Percentiles rank a stretch among this genome's conserved stretches.
Evolutionary conservation across 2,797 vertebrate species (phyloP).

Genomic region (Hoplostethus atlanticus): DNA sequence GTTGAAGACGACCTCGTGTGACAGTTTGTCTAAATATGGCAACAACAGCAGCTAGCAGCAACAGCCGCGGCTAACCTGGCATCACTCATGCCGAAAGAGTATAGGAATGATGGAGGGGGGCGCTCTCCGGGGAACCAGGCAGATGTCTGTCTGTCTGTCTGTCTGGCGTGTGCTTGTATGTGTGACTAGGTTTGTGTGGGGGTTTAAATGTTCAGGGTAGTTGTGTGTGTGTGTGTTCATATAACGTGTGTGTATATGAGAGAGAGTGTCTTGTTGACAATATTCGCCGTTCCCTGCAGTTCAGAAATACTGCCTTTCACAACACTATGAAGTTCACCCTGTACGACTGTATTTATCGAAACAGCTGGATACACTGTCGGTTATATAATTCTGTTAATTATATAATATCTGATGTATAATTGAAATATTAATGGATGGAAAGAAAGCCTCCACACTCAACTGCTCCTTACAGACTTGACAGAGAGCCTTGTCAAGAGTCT

Average conservation of each 20-base stretch:
- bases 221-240: conserved; percentile 9
- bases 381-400: not conserved
- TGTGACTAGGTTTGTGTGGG: too few species aligned
- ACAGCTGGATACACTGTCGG: conserved; percentile 34
- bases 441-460: conserved; percentile 40
- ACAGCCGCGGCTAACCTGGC: conserved; percentile 48
- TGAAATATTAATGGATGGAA: conserved; percentile 68
- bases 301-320: conserved; percentile 49
- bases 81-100: conserved; percentile 50
- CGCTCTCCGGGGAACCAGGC: conserved; percentile 13
- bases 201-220: not conserved
- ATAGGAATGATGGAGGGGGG: conserved; percentile 22
- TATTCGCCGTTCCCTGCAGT: conserved; percentile 45
- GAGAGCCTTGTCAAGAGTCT: conserved; percentile 14
- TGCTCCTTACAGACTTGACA: conserved; percentile 41
- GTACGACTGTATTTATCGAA: conserved; percentile 44
- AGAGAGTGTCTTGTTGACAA: conserved; percentile 10
- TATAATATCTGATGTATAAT: conserved; percentile 40
- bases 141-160: conserved; percentile 14
- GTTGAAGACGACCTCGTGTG: conserved; percentile 62
- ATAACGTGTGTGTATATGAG: not conserved
- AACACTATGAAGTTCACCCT: conserved; percentile 35
- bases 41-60: conserved; percentile 63
- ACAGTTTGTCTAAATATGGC: conserved; percentile 76
- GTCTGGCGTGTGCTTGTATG: not conserved